Base-by-base conservation (phyloP, 1,140 invertebrate species). In the Micrasema longulum region DNA sequence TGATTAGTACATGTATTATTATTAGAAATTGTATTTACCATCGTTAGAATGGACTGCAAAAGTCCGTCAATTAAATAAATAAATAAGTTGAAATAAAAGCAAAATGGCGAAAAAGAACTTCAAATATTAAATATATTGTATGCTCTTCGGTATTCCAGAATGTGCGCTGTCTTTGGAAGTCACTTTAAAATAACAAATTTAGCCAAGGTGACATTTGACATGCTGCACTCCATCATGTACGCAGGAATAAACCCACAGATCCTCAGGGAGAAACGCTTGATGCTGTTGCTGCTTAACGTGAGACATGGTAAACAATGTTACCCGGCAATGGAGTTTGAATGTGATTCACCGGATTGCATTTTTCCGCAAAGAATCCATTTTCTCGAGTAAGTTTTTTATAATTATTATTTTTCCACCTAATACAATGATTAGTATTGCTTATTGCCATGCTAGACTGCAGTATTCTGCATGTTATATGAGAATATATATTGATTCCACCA, bases 221-320 rank as follows among this genome's bases (percentile, higher is more conserved):
- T 45, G 12, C 64, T 75, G 12, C 70, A 72, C 57, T 31, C 62
- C 9, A 18, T 75, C 7, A 72, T 69, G 62, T 75, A 75, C 65
- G 18, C 70, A n/a, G 74, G 74, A 11, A 16, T 31, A 12, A 75
- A 75, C 69, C 74, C 74, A 10, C 48, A 43, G 16, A 41, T 72
- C 18, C 26, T 75, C 10, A 65, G 74, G 65, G 74, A 75, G 1
- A 72, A 72, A 38, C 62, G 52, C 7, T 20, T 75, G 6, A 72
- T 70, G 36, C 23, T 69, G 1, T 10, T 75, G 9, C 69, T 72
- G 52, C 69, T 75, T 7, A 72, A 70, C 31, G 14, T 75, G 35
- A 47, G 60, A 41, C 69, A 66, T 52, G 69, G 70, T 9, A 12
- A 70, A 45, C 66, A 75, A 48, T 43, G 16, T 16, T 75, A 65